Conservation (phyloP, 2,888 invertebrate species). For the Drosophila nr. fundita region DNA sequence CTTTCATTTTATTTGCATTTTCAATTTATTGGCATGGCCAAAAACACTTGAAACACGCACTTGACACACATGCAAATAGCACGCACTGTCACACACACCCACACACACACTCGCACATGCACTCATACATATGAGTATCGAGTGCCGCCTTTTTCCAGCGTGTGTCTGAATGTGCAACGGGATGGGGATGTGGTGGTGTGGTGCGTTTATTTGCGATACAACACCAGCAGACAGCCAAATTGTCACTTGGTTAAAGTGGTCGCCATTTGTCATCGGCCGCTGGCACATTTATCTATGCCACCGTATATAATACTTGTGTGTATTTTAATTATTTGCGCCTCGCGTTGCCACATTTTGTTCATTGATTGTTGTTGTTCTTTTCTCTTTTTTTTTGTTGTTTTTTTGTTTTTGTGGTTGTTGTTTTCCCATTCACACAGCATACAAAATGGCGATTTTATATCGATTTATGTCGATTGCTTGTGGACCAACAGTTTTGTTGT, state of each 20-base stretch:
- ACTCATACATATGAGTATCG: conserved; percentile 50
- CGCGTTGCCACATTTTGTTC: conserved; percentile 19
- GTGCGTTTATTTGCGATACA: conserved; percentile 21
- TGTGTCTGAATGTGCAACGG: neutral
- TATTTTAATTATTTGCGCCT: conserved; percentile 71
- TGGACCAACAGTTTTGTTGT: conserved; percentile 85
- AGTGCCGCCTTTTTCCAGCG: conserved; percentile 26
- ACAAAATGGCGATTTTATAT: conserved; percentile 85
- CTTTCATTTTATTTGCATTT: conserved; percentile 79
- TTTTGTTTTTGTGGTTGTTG: conserved; percentile 15
- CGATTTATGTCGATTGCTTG: conserved; percentile 84
- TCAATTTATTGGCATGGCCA: conserved; percentile 75
- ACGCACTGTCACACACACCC: conserved; percentile 41
- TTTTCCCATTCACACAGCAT: conserved; percentile 71
- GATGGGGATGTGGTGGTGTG: neutral
- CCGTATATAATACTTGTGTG: conserved; percentile 36
- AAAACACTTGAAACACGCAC: conserved; percentile 51
- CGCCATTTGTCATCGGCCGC: conserved; percentile 71
- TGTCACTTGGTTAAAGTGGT: conserved; percentile 75
- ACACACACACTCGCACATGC: conserved; percentile 13
- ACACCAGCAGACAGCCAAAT: conserved; percentile 52
- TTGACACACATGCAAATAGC: conserved; percentile 73
- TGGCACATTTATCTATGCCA: conserved; percentile 63
- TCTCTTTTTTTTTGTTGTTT: conserved; percentile 12
- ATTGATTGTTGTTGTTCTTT: conserved; percentile 31